Conservation (phyloP, 2,797 vertebrate genomes). For the Chiroxiphia lanceolata region DNA sequence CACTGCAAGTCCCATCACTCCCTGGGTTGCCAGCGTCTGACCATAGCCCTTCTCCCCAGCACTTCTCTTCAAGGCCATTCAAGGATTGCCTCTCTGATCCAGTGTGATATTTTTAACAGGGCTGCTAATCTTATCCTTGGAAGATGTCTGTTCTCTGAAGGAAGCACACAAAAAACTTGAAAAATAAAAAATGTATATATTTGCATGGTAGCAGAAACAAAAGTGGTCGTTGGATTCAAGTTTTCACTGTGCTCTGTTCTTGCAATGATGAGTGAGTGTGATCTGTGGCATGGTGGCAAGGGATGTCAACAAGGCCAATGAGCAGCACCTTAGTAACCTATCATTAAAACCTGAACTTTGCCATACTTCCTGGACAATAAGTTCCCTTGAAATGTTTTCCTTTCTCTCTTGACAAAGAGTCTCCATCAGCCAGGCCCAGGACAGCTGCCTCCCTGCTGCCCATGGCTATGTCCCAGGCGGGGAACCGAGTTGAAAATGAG, state of each 20-base stretch:
- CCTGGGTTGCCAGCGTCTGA: not conserved
- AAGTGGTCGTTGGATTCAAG: not conserved
- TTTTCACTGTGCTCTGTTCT: not conserved
- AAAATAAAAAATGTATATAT: not conserved
- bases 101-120: not conserved
- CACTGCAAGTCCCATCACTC: not conserved
- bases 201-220: not conserved
- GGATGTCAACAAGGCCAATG: not conserved
- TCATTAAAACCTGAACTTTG: not conserved
- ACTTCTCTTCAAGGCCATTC: not conserved
- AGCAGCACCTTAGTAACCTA: not conserved
- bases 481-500: accelerated
- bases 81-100: not conserved
- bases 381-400: not conserved
- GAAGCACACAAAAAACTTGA: not conserved
- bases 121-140: not conserved
- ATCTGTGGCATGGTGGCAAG: not conserved
- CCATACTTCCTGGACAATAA: not conserved
- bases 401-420: not conserved
- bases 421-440: not conserved
- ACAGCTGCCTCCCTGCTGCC: not conserved
- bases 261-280: accelerated
- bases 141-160: not conserved
- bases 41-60: not conserved
- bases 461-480: accelerated